Evolutionary conservation across 1,140 invertebrate species (phyloP), one percentile per base, ranked within the genome.

Genomic region (Penaeus japonicus): DNA sequence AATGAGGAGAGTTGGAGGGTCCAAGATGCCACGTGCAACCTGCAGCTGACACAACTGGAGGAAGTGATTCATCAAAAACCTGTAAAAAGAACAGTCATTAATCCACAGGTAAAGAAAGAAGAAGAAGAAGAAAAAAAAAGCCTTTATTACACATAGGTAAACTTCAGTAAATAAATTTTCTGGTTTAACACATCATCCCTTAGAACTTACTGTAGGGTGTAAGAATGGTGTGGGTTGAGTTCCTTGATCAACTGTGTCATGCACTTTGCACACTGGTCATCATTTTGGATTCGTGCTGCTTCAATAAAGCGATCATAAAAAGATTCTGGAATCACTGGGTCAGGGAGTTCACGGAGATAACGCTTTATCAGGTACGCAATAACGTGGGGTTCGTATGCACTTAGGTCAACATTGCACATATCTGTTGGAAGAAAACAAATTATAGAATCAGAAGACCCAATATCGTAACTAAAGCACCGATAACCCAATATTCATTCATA

Each of bases 261-360:
- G 84, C 93, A 93, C 4, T 92, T 91, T 59, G 94, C 93, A 92
- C 94, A 95, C 87, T 95, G 94, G 89, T 95, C 95, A 90, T 95
- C 94, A 90, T 92, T 94, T 85, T 92, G 93, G 77, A 90, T 93
- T 93, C 93, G 92, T 82, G 93, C 92, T 80, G 94, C 94, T 91
- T 96, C 94, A 82, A 96, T 93, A 92, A 96, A 96, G 90, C 93
- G 93, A 86, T 96, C 95, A 92, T 97, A 97, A 93, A 95, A 95
- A 91, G 95, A 94, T 20, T 96, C 95, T 27, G 96, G 96, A 80
- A 97, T 96, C 24, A 97, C 93, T 24, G 96, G 96, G 92, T 96
- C 96, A 0, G 96, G 96, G 88, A 97, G 92, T 92, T 97, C 96
- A 47, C 95, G 92, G 32, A 97, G 92, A 92, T 95, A 96, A 91